phyloP scores from a whole-genome alignment of 2,888 invertebrate genomes.

The Alsophila aescularia region DNA sequence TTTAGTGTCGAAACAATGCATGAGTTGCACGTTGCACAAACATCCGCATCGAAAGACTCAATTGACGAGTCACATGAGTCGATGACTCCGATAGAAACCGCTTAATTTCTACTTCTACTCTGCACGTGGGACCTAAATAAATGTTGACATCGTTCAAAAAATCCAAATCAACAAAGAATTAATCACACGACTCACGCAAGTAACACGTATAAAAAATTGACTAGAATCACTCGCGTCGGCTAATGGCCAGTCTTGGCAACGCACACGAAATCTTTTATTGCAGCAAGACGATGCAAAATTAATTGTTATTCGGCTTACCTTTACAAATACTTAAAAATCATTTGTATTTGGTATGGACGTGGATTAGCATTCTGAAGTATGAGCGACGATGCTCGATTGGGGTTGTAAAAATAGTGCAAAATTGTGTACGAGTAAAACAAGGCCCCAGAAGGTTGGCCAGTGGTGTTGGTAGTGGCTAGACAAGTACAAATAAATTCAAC shows the following conservation, averaged over 20 bases:
- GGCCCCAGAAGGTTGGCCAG: slow-evolving; percentile 46
- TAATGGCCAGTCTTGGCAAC: slow-evolving; percentile 11
- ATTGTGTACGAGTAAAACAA: slow-evolving; percentile 50
- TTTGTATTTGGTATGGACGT: not conserved
- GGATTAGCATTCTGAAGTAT: not conserved
- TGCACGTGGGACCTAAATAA: slow-evolving; percentile 33
- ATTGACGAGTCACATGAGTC: slow-evolving; percentile 44
- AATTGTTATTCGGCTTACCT: slow-evolving; percentile 29
- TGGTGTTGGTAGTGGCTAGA: slow-evolving; percentile 40
- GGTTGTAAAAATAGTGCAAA: slow-evolving; percentile 43
- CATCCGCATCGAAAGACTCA: slow-evolving; percentile 69
- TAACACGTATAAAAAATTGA: slow-evolving; percentile 26
- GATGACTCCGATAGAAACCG: slow-evolving; percentile 38
- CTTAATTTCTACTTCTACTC: slow-evolving; percentile 19
- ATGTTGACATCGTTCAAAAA: slow-evolving; percentile 21
- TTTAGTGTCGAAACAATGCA: slow-evolving; percentile 76
- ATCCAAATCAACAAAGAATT: slow-evolving; percentile 25
- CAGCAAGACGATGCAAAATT: slow-evolving; percentile 20
- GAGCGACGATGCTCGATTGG: not conserved
- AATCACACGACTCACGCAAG: slow-evolving; percentile 30
- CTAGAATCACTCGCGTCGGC: slow-evolving; percentile 21
- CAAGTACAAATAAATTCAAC: too few relatives aligned
- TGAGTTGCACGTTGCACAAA: slow-evolving; percentile 76
- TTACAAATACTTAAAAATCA: slow-evolving; percentile 13
- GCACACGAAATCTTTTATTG: slow-evolving; percentile 22